phyloP scores from a whole-genome alignment of 2,797 vertebrate species.

The Sphenopsis melanotis region DNA sequence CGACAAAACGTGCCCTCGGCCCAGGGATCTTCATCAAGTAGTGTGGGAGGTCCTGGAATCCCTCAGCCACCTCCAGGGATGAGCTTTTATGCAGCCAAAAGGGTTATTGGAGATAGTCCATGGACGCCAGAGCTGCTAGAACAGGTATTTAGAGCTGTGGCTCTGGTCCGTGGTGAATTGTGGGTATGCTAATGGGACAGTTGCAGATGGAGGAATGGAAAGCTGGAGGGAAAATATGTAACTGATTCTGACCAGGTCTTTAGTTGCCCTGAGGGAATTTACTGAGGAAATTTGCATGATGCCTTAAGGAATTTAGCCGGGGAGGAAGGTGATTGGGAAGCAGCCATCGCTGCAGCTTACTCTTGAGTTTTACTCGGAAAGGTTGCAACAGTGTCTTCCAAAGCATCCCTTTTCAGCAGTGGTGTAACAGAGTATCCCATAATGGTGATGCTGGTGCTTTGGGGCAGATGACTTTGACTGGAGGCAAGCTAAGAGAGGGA shows the following conservation, averaged over 20 bases:
- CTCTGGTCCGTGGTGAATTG: background rate
- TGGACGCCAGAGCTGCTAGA: conserved; percentile 96
- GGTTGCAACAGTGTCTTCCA: background rate
- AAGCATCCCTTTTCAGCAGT: background rate
- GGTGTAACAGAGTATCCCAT: background rate
- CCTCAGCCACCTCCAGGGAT: conserved; percentile 96
- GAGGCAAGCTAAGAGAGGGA: background rate
- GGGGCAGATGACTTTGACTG: background rate
- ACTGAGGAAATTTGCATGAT: background rate
- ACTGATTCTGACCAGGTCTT: background rate
- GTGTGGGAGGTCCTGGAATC: conserved; percentile 78
- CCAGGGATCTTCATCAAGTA: conserved; percentile 80
- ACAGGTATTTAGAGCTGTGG: conserved; percentile 78
- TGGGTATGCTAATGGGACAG: accelerated
- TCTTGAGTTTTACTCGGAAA: background rate
- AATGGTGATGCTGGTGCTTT: background rate
- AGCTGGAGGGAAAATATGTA: accelerated
- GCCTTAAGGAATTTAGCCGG: background rate
- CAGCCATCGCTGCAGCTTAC: background rate
- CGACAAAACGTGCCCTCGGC: conserved; percentile 84
- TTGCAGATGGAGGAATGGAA: background rate
- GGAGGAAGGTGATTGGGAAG: background rate
- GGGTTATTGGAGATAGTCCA: conserved; percentile 93
- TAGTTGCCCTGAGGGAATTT: background rate
- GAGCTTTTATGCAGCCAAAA: conserved; percentile 95